Evolutionary conservation across 1,140 invertebrate species (phyloP).

Genomic region (Steinernema feltiae): DNA sequence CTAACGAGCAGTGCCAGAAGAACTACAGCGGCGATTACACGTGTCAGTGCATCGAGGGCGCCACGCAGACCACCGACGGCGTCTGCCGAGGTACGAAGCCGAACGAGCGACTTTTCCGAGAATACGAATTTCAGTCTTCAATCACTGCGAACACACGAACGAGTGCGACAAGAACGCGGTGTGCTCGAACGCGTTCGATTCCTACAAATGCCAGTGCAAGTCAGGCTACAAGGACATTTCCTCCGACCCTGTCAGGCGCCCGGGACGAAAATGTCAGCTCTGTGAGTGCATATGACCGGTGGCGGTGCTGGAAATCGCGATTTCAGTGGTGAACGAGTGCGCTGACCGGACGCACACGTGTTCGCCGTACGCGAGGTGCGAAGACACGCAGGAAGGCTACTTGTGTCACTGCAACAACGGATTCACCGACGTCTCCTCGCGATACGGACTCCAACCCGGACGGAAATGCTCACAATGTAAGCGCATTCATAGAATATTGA

Average conservation of each 20-base stretch:
- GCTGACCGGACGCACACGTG: conserved; percentile 51
- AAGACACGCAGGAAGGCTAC: conserved; percentile 57
- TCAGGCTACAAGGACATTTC: conserved; percentile 46
- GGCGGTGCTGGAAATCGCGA: neutral
- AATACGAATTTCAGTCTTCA: conserved; percentile 23
- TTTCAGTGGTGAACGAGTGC: conserved; percentile 57
- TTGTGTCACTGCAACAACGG: conserved; percentile 58
- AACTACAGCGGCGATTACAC: conserved; percentile 25
- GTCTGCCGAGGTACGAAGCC: conserved; percentile 29
- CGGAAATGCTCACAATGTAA: conserved; percentile 51
- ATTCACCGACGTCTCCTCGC: conserved; percentile 57
- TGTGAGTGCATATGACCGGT: conserved; percentile 37
- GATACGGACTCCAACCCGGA: conserved; percentile 47
- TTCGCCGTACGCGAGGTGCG: conserved; percentile 57
- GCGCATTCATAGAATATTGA: conserved; percentile 24
- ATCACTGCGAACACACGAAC: conserved; percentile 26
- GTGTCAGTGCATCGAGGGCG: conserved; percentile 35
- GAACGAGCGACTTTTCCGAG: neutral
- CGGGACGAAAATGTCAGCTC: conserved; percentile 52
- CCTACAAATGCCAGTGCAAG: conserved; percentile 50
- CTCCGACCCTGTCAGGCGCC: conserved; percentile 49
- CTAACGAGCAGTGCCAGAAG: conserved; percentile 33
- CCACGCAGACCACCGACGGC: conserved; percentile 29
- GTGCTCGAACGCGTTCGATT: conserved; percentile 53
- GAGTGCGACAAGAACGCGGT: conserved; percentile 55